Conservation (phyloP, 2,797 vertebrate species). For the Amazonetta brasiliensis region DNA sequence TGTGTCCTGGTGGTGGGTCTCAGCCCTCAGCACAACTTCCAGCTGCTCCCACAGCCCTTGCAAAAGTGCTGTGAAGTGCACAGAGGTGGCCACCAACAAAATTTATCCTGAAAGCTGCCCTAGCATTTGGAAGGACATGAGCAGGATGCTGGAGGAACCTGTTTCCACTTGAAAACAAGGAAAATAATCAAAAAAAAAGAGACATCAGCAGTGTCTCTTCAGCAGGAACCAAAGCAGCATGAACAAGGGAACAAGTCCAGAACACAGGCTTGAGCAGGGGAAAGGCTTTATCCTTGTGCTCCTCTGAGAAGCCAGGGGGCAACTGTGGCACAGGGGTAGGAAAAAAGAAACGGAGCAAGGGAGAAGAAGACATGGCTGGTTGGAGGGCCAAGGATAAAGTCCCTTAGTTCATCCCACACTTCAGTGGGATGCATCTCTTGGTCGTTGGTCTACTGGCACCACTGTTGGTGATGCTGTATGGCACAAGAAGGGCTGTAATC, state of each 20-base stretch:
- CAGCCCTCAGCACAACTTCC: neutral
- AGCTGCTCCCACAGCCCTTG: neutral
- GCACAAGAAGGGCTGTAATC: neutral
- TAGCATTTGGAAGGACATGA: neutral
- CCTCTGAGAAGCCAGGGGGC: neutral
- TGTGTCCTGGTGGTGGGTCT: neutral
- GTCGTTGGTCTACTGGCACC: neutral
- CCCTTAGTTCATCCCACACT: neutral
- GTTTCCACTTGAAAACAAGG: neutral
- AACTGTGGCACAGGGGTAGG: neutral
- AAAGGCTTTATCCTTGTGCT: neutral
- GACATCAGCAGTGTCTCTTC: neutral
- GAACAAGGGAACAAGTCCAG: neutral
- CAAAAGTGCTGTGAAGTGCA: neutral
- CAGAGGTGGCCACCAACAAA: neutral
- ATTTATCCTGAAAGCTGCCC: neutral
- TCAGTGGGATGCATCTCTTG: neutral
- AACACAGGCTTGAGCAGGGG: neutral
- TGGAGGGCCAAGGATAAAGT: neutral
- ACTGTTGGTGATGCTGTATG: neutral
- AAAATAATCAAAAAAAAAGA: neutral
- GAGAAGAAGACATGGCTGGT: neutral
- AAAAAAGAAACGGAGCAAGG: neutral
- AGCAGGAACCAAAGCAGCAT: neutral
- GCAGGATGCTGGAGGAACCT: neutral